These are phyloP conservation scores for Catharus minimus DNA, from an alignment of 2,113 vertebrate species.

Conservation along the genomic window DNA sequence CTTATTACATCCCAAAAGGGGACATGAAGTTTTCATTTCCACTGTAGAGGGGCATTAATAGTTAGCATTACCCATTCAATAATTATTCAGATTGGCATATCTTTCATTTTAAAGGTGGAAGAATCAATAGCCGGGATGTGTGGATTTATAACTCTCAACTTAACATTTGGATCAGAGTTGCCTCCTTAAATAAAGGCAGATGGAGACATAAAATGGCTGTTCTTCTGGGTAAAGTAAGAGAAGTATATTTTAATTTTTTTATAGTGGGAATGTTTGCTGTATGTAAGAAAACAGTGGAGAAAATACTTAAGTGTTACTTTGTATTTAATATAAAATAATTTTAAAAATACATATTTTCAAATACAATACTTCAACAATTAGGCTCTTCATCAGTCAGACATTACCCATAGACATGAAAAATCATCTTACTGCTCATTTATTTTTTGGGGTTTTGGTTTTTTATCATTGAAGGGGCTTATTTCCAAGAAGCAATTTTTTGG, in stretches of 20 bases:
- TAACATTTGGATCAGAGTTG: constrained; percentile 98
- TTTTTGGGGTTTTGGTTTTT: neutral
- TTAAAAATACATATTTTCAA: fast-evolving
- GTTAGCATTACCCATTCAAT: neutral
- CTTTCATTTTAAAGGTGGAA: constrained; percentile 83
- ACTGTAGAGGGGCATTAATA: neutral
- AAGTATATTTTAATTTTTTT: neutral
- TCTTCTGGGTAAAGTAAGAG: constrained; percentile 94
- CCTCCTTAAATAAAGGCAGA: constrained; percentile 95
- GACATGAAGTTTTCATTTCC: neutral
- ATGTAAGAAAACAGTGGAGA: neutral
- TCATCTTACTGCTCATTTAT: neutral
- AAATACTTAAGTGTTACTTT: neutral
- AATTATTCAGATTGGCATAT: neutral
- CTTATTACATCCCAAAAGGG: neutral
- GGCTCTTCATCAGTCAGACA: neutral
- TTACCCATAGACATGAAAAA: constrained; percentile 15
- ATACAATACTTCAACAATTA: neutral
- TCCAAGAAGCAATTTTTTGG: neutral
- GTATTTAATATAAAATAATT: neutral
- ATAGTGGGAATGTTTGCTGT: neutral
- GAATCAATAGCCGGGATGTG: constrained; percentile 95
- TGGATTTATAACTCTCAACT: constrained; percentile 99
- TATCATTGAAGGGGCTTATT: neutral
- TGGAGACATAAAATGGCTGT: constrained; percentile 99